phyloP scores from a whole-genome alignment of 2,113 vertebrate genomes.

The Columba livia region DNA sequence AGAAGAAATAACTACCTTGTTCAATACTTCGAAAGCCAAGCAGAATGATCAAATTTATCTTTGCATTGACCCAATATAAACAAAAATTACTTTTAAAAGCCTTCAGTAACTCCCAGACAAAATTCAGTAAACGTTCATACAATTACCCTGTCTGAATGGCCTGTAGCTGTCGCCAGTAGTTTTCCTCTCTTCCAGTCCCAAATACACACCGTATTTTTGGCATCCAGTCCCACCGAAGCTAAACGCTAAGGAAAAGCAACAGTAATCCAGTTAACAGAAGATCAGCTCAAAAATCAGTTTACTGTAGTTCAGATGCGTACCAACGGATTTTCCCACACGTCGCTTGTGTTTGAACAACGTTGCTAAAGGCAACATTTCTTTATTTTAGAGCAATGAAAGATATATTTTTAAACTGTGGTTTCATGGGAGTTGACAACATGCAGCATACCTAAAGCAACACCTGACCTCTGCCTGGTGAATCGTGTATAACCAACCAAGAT shows the following conservation, averaged over 20 bases:
- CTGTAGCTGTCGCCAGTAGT: constrained; percentile 90
- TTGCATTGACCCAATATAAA: not conserved
- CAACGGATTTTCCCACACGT: not conserved
- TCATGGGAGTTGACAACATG: not conserved
- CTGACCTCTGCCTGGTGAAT: not conserved
- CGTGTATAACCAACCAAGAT: not conserved
- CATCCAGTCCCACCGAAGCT: constrained; percentile 92
- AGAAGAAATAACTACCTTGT: not conserved
- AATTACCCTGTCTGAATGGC: constrained; percentile 89
- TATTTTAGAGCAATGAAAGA: not conserved
- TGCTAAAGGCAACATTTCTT: not conserved
- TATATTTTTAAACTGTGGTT: not conserved
- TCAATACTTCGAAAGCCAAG: not conserved
- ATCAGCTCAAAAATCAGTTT: not conserved
- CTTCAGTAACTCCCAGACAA: not conserved
- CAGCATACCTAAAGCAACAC: not conserved
- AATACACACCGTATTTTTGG: constrained; percentile 94
- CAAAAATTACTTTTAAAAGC: not conserved
- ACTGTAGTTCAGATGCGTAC: not conserved
- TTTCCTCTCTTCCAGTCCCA: constrained; percentile 97
- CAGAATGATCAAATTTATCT: not conserved
- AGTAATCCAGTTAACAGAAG: constrained; percentile 34
- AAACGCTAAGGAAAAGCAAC: constrained; percentile 78
- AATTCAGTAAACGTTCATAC: not conserved
- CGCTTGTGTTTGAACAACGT: not conserved